Conservation (phyloP, 2,113 vertebrate species). For the Lynx canadensis region DNA sequence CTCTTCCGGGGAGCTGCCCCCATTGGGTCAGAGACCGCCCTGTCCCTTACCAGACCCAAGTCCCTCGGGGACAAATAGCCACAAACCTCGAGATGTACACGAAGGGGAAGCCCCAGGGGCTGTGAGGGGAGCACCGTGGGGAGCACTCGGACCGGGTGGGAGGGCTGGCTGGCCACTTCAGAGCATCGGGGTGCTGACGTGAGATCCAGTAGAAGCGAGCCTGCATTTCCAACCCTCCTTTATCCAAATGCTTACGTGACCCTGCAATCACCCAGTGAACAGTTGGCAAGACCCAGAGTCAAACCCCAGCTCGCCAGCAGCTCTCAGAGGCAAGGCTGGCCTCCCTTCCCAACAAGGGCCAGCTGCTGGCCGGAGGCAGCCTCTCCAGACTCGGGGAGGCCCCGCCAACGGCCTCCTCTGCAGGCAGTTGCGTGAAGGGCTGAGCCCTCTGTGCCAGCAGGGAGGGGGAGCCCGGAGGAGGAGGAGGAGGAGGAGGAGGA, state of each 20-base stretch:
- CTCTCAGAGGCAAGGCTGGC: neutral
- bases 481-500: neutral
- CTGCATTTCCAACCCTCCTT: neutral
- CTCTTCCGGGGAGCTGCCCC: neutral
- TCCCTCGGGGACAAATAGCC: neutral
- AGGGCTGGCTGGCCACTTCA: fast-evolving
- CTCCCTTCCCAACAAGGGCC: neutral
- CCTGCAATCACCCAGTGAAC: neutral
- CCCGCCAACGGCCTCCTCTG: neutral
- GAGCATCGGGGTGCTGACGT: fast-evolving
- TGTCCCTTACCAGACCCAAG: neutral
- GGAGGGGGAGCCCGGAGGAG: neutral
- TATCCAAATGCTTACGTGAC: fast-evolving
- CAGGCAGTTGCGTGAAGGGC: slow-evolving; percentile 60
- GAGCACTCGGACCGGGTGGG: fast-evolving
- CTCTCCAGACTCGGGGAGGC: neutral
- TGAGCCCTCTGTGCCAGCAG: neutral
- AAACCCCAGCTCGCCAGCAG: neutral
- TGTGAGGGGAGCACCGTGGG: fast-evolving
- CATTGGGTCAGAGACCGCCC: fast-evolving
- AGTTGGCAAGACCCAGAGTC: neutral
- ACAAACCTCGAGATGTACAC: fast-evolving
- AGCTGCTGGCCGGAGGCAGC: neutral
- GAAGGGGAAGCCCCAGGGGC: neutral
- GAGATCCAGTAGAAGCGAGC: neutral